These are phyloP conservation scores for Marmota flaviventris DNA, from an alignment of 2,113 vertebrate genomes.

Conservation along the genomic window DNA sequence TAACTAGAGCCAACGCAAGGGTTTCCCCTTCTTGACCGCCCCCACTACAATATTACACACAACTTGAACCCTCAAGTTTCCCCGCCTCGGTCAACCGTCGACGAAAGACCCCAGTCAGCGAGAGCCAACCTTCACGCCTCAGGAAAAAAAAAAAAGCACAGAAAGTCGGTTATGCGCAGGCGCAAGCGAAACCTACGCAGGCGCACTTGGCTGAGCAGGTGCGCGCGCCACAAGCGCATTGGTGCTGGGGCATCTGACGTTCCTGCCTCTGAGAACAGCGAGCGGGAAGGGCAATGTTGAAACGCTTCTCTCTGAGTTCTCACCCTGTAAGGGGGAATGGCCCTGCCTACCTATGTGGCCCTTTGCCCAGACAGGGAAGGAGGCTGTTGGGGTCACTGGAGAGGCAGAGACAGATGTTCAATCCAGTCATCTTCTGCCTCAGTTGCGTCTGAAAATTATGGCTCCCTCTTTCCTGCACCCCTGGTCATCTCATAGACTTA, in stretches of 20 bases:
- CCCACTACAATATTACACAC: background rate
- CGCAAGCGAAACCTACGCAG: background rate
- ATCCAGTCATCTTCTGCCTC: background rate
- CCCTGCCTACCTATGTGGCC: background rate
- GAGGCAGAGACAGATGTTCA: background rate
- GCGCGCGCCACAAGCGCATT: too few species aligned
- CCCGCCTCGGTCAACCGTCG: background rate
- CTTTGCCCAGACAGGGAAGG: background rate
- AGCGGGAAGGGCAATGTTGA: fast-evolving
- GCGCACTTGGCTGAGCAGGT: background rate
- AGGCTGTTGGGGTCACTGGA: too few species aligned
- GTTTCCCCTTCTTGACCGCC: background rate
- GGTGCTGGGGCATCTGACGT: fast-evolving
- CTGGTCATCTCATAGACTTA: background rate
- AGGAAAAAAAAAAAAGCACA: background rate
- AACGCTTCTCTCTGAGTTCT: fast-evolving
- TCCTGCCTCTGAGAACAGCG: fast-evolving
- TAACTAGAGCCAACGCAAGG: background rate
- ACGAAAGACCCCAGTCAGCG: fast-evolving
- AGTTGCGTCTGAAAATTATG: background rate
- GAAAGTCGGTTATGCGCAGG: background rate
- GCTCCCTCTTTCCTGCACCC: too few species aligned
- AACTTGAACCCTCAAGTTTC: background rate
- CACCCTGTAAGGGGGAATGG: background rate
- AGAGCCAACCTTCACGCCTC: fast-evolving